phyloP scores from a whole-genome alignment of 2,888 invertebrate species.

The Catotricha subobsoleta region DNA sequence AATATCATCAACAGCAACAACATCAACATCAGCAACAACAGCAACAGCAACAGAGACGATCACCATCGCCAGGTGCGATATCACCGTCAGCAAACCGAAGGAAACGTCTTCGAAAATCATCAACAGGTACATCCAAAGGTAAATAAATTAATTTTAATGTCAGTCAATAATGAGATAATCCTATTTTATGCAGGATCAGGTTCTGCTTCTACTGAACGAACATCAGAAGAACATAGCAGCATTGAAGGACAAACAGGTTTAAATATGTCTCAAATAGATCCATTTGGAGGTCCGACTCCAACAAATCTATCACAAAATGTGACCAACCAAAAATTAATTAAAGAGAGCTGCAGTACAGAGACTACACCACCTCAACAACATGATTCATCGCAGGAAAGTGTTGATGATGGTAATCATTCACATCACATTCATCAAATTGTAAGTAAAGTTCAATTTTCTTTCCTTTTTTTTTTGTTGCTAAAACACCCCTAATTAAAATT shows the following conservation, averaged over 20 bases:
- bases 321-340: constrained; percentile 26
- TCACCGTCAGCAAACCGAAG: constrained; percentile 45
- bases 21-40: constrained; percentile 25
- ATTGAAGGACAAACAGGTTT: constrained; percentile 17
- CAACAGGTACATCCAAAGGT: constrained; percentile 33
- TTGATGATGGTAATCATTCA: constrained; percentile 20
- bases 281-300: constrained; percentile 20
- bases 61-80: constrained; percentile 33
- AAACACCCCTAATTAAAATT: too few species aligned
- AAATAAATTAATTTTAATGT: constrained; percentile 10
- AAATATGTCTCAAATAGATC: constrained; percentile 27
- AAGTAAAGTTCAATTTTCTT: constrained; percentile 14
- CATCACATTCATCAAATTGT: constrained; percentile 33
- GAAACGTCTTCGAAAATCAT: constrained; percentile 43
- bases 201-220: constrained; percentile 37
- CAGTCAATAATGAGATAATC: neutral
- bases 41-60: constrained; percentile 17
- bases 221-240: constrained; percentile 31
- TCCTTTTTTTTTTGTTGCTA: constrained; percentile 22
- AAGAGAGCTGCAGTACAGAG: constrained; percentile 26
- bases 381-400: constrained; percentile 35
- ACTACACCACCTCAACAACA: constrained; percentile 15
- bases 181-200: constrained; percentile 5
- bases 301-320: constrained; percentile 24
- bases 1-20: constrained; percentile 31